Base-by-base conservation (phyloP, 2,797 vertebrate genomes). In the Xyrichtys novacula region DNA sequence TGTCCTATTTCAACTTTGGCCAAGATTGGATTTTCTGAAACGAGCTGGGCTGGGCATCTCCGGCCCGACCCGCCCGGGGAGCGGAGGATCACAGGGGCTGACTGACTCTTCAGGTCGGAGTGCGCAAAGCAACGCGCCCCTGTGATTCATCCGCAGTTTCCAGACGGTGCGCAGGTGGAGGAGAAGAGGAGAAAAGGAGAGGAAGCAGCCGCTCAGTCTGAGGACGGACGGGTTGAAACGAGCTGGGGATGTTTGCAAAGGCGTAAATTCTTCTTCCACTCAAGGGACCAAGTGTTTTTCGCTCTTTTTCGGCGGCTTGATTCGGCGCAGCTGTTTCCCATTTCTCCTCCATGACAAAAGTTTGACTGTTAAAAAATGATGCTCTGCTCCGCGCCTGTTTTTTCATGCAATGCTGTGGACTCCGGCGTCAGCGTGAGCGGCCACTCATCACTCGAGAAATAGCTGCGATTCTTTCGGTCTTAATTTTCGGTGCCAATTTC, bases 101-200 rank as follows among this genome's bases (percentile, higher is more conserved):
- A 49, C 25, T 49, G 70, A 54, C 40, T 75, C 54, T n/a, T 63
- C 61, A 31, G 82, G 83, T 86, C 74, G 65, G 78, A 86, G 83
- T 74, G 89, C 76, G 75, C 84, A 71, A 38, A 71, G 65, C 73
- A 43, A 42, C 80, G 83, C 85, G 63, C 72, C 80, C 69, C 61
- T 34, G 74, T 69, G 76, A 91, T 88, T 86, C 86, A 77, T 87
- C 85, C 86, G 89, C 89, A 92, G 82, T 81, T 88, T 84, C 66
- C 82, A 81, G 79, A 81, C 87, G 68, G 72, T 54, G 83, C 87
- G 88, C 90, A 89, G 85, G 89, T 85, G 83, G 83, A 90, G 80
- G 79, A 50, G 83, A 48, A 38, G 68, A 74, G 75, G 68, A 34
- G 32, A 34, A 34, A 34, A 34, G 32, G 32, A 85, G 81, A 74